Evolutionary conservation across 1,140 invertebrate genomes (phyloP).

Genomic region (Eufriesea mexicana): DNA sequence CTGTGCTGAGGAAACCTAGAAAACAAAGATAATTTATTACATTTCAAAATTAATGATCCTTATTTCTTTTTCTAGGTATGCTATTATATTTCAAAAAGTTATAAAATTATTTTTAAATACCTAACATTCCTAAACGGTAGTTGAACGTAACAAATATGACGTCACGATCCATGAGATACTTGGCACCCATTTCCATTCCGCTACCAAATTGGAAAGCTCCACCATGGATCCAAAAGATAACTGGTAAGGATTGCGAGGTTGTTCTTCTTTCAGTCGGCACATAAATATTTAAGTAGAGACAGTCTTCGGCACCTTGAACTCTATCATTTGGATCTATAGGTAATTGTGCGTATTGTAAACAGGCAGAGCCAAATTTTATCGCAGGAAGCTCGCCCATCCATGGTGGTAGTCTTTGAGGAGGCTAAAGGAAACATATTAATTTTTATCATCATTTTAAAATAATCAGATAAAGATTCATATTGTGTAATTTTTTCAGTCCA

Average conservation of each 20-base stretch:
- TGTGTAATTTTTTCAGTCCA: not conserved
- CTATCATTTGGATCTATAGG: not conserved
- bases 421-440: slow-evolving; percentile 52
- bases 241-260: slow-evolving; percentile 61
- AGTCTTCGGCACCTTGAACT: slow-evolving; percentile 82
- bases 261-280: slow-evolving; percentile 75
- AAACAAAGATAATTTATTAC: slow-evolving; percentile 1
- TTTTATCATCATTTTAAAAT: too few relatives aligned
- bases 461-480: not conserved
- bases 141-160: slow-evolving; percentile 86
- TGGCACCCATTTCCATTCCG: slow-evolving; percentile 79
- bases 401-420: slow-evolving; percentile 73
- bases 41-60: too few relatives aligned
- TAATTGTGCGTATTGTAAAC: slow-evolving; percentile 75
- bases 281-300: slow-evolving; percentile 85
- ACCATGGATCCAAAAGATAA: slow-evolving; percentile 78
- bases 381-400: slow-evolving; percentile 80
- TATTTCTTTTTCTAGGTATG: too few relatives aligned
- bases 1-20: slow-evolving; percentile 83
- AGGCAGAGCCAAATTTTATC: slow-evolving; percentile 73
- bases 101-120: slow-evolving; percentile 63
- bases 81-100: not conserved
- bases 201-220: slow-evolving; percentile 79
- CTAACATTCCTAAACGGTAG: slow-evolving; percentile 85
- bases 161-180: slow-evolving; percentile 85